Base-by-base conservation (phyloP, 2,888 invertebrate species). In the Galerucella nymphaeae region DNA sequence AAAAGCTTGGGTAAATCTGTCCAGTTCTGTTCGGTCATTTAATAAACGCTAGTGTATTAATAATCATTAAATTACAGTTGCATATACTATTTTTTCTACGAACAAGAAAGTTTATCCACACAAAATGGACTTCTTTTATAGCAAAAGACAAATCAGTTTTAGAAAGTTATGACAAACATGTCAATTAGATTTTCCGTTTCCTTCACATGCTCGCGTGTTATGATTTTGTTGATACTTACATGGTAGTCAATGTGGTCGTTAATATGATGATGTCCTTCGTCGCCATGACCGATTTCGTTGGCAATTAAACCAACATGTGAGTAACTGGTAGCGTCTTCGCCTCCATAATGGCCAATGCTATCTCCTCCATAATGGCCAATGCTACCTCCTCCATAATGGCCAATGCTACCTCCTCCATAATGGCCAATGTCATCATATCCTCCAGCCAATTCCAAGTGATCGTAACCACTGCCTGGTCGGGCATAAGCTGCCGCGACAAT, bases 241-340 rank as follows among this genome's bases (percentile, higher is more conserved):
- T 85, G 82, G 73, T 85, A 84, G 76, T 85, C 85, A 53, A 83
- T 76, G 75, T 81, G 79, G 76, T 84, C 82, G 71, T 80, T 79
- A 53, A 9, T 10, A 53, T 16, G n/a, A n/a, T 80, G 78, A 30
- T 77, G 79, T 59, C 77, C 76, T 64, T 78, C 80, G 61, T 76
- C 72, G 18, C 74, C 79, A 66, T 76, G 75, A 61, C 72, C 80
- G 30, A 78, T 73, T 71, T 76, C 78, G 67, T 78, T 76, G 67
- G 73, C 72, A 57, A 73, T 77, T 10, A 69, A 55, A 13, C 71
- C 78, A 20, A 70, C 76, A 18, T 73, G 62, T 13, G 57, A 75
- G 14, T 70, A 74, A 20, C 62, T 70, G 58, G 71, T 66, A 38
- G 71, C 71, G 18, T 61, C 68, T n/a, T 64, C 73, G 55, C 77